phyloP scores from a whole-genome alignment of 2,113 vertebrate genomes.

The Chinchilla lanigera region DNA sequence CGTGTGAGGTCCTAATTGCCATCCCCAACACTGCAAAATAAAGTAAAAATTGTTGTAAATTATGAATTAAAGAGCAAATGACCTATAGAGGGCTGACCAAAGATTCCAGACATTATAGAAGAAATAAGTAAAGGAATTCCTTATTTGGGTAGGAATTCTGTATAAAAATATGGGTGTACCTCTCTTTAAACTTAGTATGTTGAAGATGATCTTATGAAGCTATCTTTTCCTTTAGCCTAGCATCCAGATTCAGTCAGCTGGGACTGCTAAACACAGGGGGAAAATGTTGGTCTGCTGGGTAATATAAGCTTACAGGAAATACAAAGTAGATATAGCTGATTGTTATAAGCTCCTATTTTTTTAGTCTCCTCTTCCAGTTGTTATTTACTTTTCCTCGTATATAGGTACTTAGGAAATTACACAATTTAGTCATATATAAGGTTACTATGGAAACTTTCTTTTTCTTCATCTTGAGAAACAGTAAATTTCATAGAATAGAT shows the following conservation, averaged over 20 bases:
- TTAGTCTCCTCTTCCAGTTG: neutral
- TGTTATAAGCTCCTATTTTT: neutral
- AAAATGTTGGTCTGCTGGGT: neutral
- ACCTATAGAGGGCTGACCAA: neutral
- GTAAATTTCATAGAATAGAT: conserved; percentile 27
- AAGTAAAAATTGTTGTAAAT: neutral
- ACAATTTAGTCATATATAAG: neutral
- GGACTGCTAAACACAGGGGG: neutral
- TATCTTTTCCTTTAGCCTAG: neutral
- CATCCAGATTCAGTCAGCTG: neutral
- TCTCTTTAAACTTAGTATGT: neutral
- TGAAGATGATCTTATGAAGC: neutral
- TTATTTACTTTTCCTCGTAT: neutral
- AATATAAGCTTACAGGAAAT: neutral
- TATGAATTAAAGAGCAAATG: neutral
- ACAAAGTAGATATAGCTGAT: neutral
- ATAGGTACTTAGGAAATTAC: neutral
- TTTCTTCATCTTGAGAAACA: conserved; percentile 43
- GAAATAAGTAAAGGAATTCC: neutral
- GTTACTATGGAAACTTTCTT: conserved; percentile 45
- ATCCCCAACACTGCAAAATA: neutral
- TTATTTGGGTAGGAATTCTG: neutral
- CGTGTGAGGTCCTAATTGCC: neutral
- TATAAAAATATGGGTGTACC: neutral
- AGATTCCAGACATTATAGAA: neutral